phyloP scores from a whole-genome alignment of 2,797 vertebrate genomes.

The Calcarius lapponicus region DNA sequence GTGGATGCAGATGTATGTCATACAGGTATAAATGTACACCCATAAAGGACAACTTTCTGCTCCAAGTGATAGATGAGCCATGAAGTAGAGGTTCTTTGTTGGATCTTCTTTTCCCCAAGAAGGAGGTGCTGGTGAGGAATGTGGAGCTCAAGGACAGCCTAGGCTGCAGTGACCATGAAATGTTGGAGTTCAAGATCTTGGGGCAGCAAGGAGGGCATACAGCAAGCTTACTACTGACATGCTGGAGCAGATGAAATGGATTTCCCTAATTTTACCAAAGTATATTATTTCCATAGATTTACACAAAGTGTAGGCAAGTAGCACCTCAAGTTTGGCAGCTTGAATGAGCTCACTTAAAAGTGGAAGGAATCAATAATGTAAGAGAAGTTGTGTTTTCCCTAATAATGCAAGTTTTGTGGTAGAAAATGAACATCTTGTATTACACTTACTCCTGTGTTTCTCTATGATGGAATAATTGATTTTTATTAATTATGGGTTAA shows the following conservation, averaged over 20 bases:
- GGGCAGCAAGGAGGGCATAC: neutral
- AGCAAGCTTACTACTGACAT: neutral
- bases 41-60: neutral
- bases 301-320: neutral
- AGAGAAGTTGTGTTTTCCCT: neutral
- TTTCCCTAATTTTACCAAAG: neutral
- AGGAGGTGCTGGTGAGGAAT: neutral
- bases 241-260: neutral
- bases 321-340: neutral
- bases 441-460: neutral
- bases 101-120: neutral
- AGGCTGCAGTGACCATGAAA: neutral
- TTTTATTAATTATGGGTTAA: neutral
- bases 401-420: neutral
- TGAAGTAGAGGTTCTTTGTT: neutral
- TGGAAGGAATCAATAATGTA: neutral
- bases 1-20: neutral
- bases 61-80: neutral
- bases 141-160: neutral
- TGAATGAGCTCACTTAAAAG: neutral
- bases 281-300: neutral
- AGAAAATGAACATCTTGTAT: neutral
- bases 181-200: neutral
- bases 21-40: neutral
- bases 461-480: neutral